phyloP scores from a whole-genome alignment of 2,888 invertebrate species.

The Leptarthrus brevirostris region DNA sequence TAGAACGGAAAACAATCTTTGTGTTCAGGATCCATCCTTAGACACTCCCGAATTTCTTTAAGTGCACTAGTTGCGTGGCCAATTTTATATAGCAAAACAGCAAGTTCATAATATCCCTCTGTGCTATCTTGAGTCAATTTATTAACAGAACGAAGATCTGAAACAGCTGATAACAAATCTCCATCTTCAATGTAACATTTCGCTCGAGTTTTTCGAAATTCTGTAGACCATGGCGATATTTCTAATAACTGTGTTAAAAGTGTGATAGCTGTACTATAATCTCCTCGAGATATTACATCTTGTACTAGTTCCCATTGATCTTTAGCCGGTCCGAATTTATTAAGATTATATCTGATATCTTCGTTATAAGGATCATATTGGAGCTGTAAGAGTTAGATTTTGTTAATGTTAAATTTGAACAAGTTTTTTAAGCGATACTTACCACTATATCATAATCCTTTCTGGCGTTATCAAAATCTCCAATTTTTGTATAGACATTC shows the following conservation, averaged over 20 bases:
- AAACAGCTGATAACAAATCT: slow-evolving; percentile 87
- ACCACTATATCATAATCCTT: slow-evolving; percentile 87
- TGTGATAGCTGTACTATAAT: slow-evolving; percentile 72
- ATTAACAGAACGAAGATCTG: slow-evolving; percentile 90
- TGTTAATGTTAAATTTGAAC: background rate
- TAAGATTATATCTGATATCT: slow-evolving; percentile 79
- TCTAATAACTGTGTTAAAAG: slow-evolving; percentile 78
- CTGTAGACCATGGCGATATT: slow-evolving; percentile 89
- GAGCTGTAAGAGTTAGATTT: slow-evolving; percentile 68
- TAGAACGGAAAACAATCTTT: slow-evolving; percentile 95
- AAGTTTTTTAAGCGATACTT: slow-evolving; percentile 66
- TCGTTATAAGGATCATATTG: slow-evolving; percentile 79
- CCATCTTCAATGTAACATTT: slow-evolving; percentile 83
- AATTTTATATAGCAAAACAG: slow-evolving; percentile 85
- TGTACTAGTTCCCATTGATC: slow-evolving; percentile 76
- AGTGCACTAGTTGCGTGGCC: slow-evolving; percentile 93
- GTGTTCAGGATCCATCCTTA: slow-evolving; percentile 97
- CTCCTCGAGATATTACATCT: slow-evolving; percentile 71
- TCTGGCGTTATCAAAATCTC: slow-evolving; percentile 83
- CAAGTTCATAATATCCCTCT: slow-evolving; percentile 75
- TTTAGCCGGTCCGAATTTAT: slow-evolving; percentile 73
- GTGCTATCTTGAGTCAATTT: slow-evolving; percentile 94
- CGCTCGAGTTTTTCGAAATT: slow-evolving; percentile 85
- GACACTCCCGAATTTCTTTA: slow-evolving; percentile 94
- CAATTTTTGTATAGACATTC: slow-evolving; percentile 89